Evolutionary conservation across 2,113 vertebrate genomes (phyloP), one percentile per base, ranked within the genome.

Genomic region (Willisornis vidua): DNA sequence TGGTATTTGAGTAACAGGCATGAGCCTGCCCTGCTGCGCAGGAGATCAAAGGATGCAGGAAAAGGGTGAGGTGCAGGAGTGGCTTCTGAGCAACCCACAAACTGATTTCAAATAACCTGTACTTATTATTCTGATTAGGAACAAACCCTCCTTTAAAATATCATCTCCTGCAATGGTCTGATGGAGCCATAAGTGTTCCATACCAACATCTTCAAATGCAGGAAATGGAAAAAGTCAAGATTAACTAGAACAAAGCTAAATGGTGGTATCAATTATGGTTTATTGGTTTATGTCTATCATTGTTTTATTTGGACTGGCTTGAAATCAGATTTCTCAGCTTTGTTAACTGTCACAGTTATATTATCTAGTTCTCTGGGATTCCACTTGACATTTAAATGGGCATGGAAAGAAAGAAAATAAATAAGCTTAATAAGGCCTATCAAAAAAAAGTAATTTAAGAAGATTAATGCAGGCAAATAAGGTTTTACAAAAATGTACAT

Each of bases 281-380:
- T 91, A 83, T 80, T 93, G 49, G 16, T 70, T 93, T 94, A 67
- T 68, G 70, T 85, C 58, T 77, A 83, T 87, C 20, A 45, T 41
- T 81, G 29, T 54, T 91, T 76, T 46, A 79, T 89, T 83, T 4
- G 1, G 67, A 43, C 63, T 71, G 35, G 54, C 74, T 76, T 83
- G 51, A 95, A 95, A 96, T 87, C 66, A 62, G 51, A 90, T 94
- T 59, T 91, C 62, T 82, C 43, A 31, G 35, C 43, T 91, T 88
- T 76, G 20, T 85, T 93, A 79, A 51, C 49, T 91, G 51, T 66
- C 81, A 68, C n/a, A 62, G 46, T 82, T 83, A 41, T 24, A 71
- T 62, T 93, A 31, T 62, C 41, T 85, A 62, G 39, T 85, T 25
- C 71, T 85, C 71, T n/a, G 45, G 85, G 81, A 89, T 49, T 90